These are phyloP conservation scores for Tenthredo notha DNA, from an alignment of 2,888 invertebrate species.

Conservation along the genomic window DNA sequence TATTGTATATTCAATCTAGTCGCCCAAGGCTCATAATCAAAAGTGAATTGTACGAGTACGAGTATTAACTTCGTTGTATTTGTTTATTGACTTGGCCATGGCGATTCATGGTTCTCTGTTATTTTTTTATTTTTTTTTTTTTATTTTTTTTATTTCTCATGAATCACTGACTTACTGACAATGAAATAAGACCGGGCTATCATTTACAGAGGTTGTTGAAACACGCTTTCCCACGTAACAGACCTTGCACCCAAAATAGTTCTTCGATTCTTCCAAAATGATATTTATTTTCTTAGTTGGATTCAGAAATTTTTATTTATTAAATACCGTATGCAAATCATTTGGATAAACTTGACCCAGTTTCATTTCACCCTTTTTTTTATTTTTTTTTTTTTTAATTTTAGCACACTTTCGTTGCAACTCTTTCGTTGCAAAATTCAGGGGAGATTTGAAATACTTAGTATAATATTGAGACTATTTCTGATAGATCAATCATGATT, in stretches of 20 bases:
- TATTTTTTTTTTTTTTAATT: too few species aligned
- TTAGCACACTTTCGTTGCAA: background rate
- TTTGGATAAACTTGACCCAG: background rate
- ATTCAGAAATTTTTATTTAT: background rate
- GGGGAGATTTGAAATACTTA: background rate
- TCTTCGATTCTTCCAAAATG: background rate
- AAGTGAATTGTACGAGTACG: constrained; percentile 17
- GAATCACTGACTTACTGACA: constrained; percentile 37
- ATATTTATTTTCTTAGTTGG: background rate
- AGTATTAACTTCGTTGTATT: background rate
- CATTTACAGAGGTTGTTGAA: constrained; percentile 1
- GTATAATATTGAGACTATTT: background rate
- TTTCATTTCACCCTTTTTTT: background rate
- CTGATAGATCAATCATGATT: background rate
- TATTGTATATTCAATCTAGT: constrained; percentile 31
- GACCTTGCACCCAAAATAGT: background rate
- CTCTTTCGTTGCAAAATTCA: background rate
- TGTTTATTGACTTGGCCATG: constrained; percentile 16
- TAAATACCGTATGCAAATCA: background rate
- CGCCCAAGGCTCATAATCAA: constrained; percentile 16
- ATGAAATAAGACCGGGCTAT: constrained; percentile 37
- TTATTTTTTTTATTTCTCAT: background rate
- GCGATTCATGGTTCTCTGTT: constrained; percentile 4
- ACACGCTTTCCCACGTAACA: background rate
- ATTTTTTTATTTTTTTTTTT: background rate